Percentiles rank a stretch among this genome's conserved stretches.
Evolutionary conservation across 1,140 invertebrate genomes (phyloP).

Genomic region (Nebria ingens): DNA sequence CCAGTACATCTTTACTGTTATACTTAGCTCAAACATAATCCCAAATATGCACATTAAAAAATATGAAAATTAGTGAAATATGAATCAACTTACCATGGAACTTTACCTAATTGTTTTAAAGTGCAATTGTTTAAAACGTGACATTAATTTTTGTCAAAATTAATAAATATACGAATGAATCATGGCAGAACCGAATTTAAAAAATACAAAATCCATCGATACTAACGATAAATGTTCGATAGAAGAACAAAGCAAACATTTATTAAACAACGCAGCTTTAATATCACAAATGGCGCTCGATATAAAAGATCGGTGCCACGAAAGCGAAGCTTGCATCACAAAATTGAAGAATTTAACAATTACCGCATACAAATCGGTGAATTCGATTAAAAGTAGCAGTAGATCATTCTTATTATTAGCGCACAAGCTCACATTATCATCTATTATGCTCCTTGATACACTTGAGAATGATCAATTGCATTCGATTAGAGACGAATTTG

Average conservation of each 20-base stretch:
- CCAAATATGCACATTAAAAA: no score
- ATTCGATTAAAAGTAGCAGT: slow-evolving; percentile 21
- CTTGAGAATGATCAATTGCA: not conserved
- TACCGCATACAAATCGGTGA: slow-evolving; percentile 23
- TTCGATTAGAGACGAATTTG: slow-evolving; percentile 6
- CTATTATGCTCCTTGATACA: slow-evolving; percentile 11
- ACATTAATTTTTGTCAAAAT: no score
- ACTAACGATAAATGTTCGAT: no score
- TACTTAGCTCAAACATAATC: no score
- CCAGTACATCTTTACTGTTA: no score
- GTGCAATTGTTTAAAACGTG: no score
- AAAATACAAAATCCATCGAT: no score
- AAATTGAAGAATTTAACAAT: slow-evolving; percentile 26
- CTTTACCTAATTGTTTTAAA: no score
- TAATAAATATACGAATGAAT: no score
- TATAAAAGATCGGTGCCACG: slow-evolving; percentile 25
- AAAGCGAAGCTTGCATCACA: slow-evolving; percentile 31
- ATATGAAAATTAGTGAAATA: no score
- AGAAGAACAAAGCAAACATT: slow-evolving; percentile 23
- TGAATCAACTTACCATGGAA: no score
- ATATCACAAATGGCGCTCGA: slow-evolving; percentile 33
- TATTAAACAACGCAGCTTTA: slow-evolving; percentile 29
- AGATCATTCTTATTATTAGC: slow-evolving; percentile 27
- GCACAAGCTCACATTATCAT: slow-evolving; percentile 21
- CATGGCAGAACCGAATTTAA: no score